A percentile compares a stretch with the other conserved stretches of the same genome.
Conservation (phyloP, 2,888 invertebrate species). For the Tineola bisselliella region DNA sequence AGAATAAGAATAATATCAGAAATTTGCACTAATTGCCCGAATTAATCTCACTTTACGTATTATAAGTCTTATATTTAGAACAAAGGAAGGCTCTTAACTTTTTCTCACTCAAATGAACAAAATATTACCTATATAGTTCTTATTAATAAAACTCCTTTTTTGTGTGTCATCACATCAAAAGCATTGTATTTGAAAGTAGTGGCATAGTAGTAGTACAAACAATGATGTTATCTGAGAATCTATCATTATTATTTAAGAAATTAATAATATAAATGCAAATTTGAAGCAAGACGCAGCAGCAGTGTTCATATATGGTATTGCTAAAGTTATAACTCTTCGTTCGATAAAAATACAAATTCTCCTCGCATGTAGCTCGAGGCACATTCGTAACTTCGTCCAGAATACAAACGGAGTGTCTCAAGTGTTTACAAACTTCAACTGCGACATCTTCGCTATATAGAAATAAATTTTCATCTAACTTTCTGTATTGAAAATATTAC, state of each 20-base stretch:
- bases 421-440: constrained; percentile 44
- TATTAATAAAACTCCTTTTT: too few species aligned
- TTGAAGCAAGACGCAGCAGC: neutral
- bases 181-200: too few species aligned
- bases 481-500: constrained; percentile 9
- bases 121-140: too few species aligned
- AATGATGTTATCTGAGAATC: neutral
- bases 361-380: constrained; percentile 5
- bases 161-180: too few species aligned
- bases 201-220: neutral
- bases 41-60: neutral
- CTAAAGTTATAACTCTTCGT: constrained; percentile 1
- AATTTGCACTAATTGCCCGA: neutral
- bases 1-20: constrained; percentile 3
- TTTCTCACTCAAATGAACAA: too few species aligned
- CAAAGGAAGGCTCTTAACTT: too few species aligned
- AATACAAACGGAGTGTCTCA: constrained; percentile 29
- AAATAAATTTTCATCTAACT: constrained; percentile 13
- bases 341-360: constrained; percentile 13
- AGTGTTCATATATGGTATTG: constrained; percentile 1
- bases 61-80: neutral
- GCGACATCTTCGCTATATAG: neutral
- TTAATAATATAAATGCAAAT: constrained; percentile 6
- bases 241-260: neutral
- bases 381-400: neutral